Conservation (phyloP, 37 sponge, comb jelly and placozoan genomes). For the Ianthella basta region DNA sequence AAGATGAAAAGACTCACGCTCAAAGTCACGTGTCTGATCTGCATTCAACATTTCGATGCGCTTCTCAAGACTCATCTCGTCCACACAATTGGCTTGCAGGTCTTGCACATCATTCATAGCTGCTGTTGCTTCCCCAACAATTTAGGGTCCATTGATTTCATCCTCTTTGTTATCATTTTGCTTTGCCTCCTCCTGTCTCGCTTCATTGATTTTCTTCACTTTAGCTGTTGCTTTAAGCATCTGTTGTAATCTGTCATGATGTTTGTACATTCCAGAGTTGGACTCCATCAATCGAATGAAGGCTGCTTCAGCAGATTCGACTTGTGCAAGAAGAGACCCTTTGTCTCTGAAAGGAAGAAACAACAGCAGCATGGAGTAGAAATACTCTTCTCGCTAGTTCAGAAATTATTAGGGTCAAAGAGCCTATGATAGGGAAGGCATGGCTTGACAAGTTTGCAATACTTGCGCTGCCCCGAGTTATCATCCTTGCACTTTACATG, state of each 20-base stretch:
- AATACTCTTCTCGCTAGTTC: conserved; percentile 33
- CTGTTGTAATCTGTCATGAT: conserved; percentile 45
- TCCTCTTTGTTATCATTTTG: background rate
- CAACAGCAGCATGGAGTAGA: conserved; percentile 47
- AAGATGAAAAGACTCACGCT: conserved; percentile 26
- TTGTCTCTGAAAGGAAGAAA: conserved; percentile 54
- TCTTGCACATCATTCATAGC: conserved; percentile 51
- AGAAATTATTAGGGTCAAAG: conserved; percentile 41
- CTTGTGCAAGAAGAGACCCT: conserved; percentile 21
- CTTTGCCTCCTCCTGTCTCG: conserved; percentile 37
- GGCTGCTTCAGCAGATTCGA: conserved; percentile 45
- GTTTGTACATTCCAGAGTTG: background rate
- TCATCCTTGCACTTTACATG: background rate
- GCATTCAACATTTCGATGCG: conserved; percentile 49
- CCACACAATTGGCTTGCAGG: background rate
- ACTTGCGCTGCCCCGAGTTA: conserved; percentile 11
- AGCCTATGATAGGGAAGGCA: conserved; percentile 33
- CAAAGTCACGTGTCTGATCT: conserved; percentile 54
- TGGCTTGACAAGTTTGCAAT: conserved; percentile 19
- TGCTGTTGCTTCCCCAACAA: conserved; percentile 52
- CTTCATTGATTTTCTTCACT: conserved; percentile 41
- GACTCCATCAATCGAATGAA: conserved; percentile 26
- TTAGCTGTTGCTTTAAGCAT: conserved; percentile 34
- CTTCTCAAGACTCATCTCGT: conserved; percentile 22
- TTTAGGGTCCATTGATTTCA: conserved; percentile 32